phyloP scores from a whole-genome alignment of 2,113 vertebrate species.

The Hippocampus abdominalis region DNA sequence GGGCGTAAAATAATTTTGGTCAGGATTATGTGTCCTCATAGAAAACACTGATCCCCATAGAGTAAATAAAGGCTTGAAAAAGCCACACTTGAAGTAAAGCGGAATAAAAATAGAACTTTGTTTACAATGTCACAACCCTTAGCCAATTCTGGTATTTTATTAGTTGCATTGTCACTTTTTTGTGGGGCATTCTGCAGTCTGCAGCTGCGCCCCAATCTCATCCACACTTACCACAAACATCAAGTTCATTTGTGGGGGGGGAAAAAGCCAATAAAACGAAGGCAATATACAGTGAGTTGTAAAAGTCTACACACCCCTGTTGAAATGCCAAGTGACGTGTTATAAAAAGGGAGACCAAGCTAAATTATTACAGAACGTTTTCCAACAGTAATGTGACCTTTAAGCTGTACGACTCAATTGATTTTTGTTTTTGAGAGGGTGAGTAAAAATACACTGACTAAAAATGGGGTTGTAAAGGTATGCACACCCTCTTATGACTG shows the following conservation, averaged over 20 bases:
- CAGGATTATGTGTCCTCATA: background rate
- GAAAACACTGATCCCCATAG: slow-evolving; percentile 3
- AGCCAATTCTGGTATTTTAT: background rate
- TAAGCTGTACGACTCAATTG: background rate
- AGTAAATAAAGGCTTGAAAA: slow-evolving; percentile 1
- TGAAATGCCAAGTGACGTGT: background rate
- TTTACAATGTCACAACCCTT: background rate
- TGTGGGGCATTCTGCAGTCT: background rate
- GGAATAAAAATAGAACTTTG: background rate
- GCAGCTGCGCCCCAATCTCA: background rate
- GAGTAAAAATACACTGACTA: background rate
- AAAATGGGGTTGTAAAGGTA: background rate
- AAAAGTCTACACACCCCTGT: background rate
- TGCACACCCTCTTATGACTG: background rate
- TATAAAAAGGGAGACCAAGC: background rate
- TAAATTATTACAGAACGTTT: background rate
- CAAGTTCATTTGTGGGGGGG: background rate
- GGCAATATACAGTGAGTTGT: background rate
- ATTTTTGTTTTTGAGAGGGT: background rate
- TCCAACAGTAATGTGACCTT: background rate
- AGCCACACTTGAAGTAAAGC: slow-evolving; percentile 1
- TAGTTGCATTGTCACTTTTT: background rate
- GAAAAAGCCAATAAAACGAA: background rate
- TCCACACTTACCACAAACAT: background rate
- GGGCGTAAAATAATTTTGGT: background rate